Conservation (phyloP, 2,797 vertebrate species). For the Knipowitschia caucasica region DNA sequence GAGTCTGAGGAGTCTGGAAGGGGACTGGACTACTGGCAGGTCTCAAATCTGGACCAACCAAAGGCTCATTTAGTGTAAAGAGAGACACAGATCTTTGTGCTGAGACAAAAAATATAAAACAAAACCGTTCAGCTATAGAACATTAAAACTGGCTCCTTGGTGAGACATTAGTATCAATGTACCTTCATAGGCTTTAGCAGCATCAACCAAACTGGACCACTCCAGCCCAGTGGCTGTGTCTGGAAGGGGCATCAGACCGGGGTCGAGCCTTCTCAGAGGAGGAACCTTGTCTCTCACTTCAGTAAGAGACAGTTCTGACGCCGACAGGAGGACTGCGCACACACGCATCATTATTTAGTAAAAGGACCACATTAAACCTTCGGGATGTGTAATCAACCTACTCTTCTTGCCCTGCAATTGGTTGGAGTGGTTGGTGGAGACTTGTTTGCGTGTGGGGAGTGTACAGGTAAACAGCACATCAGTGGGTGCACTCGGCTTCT, state of each 20-base stretch:
- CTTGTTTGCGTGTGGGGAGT: conserved; percentile 81
- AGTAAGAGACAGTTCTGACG: conserved; percentile 84
- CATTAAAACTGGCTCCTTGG: background rate
- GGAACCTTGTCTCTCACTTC: conserved; percentile 81
- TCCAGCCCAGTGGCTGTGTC: conserved; percentile 86
- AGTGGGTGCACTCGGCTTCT: conserved; percentile 65
- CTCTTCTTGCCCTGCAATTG: conserved; percentile 80
- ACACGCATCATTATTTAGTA: background rate
- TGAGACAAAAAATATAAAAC: conserved; percentile 52
- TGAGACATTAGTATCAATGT: conserved; percentile 23
- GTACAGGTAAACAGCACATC: conserved; percentile 87
- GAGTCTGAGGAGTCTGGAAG: conserved; percentile 82
- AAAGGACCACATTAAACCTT: background rate
- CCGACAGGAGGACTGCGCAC: conserved; percentile 78
- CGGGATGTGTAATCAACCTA: conserved; percentile 53
- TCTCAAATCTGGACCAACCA: conserved; percentile 68
- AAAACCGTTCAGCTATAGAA: conserved; percentile 12
- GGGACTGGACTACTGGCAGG: conserved; percentile 77
- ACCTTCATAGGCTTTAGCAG: conserved; percentile 92
- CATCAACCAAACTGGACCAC: conserved; percentile 90
- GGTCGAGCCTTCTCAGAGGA: conserved; percentile 79
- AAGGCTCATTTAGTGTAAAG: conserved; percentile 83
- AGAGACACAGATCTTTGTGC: conserved; percentile 90
- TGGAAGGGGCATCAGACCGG: conserved; percentile 88
- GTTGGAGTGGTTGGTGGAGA: conserved; percentile 34